Base-by-base conservation (phyloP, 2,888 invertebrate genomes). In the Gandaritis pyraliata region DNA sequence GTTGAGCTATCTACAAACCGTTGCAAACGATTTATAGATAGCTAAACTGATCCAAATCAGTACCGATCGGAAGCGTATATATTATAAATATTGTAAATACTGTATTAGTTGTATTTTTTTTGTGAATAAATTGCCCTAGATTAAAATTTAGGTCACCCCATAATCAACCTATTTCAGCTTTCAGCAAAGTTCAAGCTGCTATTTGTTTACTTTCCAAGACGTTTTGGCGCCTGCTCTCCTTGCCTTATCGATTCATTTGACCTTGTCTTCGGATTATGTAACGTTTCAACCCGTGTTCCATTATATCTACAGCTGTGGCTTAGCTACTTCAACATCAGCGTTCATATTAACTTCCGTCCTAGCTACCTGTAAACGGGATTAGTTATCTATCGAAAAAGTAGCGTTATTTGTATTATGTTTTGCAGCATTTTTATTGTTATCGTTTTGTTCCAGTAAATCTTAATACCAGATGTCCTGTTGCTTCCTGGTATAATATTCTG, bases 181-280 rank as follows among this genome's bases (percentile, higher is more conserved):
- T 50, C 49, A 41, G 33, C 47, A 52, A 43, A 47, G 36, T 58
- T 47, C 33, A 58, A 53, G 16, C 56, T 63, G 56, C 67, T 61
- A 62, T 64, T 61, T 59, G 51, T 73, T 78, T 72, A 66, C 62
- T 66, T 68, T 55, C 60, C 68, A 67, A 86, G 89, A 86, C 87
- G 69, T 71, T 71, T 74, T 73, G 88, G 85, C 88, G 86, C 72
- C 86, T 75, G 45, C 59, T 62, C 52, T 50, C 50, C 47, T 55
- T 61, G 57, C 48, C 50, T 72, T 86, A 90, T 90, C 77, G 89
- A 89, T 89, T 84, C 76, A 58, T 65, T 66, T 80, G 83, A 85
- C 88, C 88, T 89, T 88, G 85, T 70, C 66, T 63, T 60, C 53
- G 58, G 58, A 71, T 87, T 86, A 81, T 77, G 78, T 86, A 85